Evolutionary conservation across 2,797 vertebrate genomes (phyloP).

Genomic region (Dendrocincla tyrannina): DNA sequence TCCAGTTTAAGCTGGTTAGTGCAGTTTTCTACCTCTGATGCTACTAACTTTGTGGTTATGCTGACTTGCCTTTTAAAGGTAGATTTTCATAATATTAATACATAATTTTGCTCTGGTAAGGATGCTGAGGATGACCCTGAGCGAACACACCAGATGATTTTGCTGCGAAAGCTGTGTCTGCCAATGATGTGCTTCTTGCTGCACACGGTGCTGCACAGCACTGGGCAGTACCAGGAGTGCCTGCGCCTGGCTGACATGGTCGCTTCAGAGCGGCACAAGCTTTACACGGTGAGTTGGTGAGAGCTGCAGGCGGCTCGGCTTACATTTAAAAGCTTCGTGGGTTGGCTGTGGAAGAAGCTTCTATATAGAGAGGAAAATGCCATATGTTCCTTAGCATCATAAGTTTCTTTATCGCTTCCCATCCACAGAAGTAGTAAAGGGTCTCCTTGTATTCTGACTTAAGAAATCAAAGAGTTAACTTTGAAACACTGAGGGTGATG

Average conservation of each 20-base stretch:
- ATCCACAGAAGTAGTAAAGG: neutral
- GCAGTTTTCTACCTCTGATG: neutral
- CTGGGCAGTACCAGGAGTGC: conserved; percentile 90
- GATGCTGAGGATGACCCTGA: conserved; percentile 87
- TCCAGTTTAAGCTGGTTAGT: neutral
- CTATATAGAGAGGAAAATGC: neutral
- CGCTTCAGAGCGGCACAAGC: conserved; percentile 89
- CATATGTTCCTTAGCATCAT: neutral
- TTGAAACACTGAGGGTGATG: neutral
- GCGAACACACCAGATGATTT: conserved; percentile 87
- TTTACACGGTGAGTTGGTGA: conserved; percentile 83
- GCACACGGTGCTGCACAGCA: conserved; percentile 89
- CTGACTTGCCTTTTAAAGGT: neutral
- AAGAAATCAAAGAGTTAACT: neutral
- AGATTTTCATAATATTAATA: neutral
- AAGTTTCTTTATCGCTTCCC: neutral
- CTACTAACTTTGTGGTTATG: fast-evolving
- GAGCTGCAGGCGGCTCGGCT: neutral
- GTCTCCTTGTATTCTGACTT: neutral
- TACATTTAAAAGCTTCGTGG: neutral
- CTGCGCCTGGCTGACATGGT: conserved; percentile 91
- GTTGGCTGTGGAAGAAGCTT: neutral
- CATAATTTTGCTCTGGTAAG: conserved; percentile 39
- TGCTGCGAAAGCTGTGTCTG: conserved; percentile 88
- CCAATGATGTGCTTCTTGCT: conserved; percentile 91